These are phyloP conservation scores for Pseudococcus jackbeardsleyi DNA, from an alignment of 2,888 invertebrate genomes.

Conservation along the genomic window DNA sequence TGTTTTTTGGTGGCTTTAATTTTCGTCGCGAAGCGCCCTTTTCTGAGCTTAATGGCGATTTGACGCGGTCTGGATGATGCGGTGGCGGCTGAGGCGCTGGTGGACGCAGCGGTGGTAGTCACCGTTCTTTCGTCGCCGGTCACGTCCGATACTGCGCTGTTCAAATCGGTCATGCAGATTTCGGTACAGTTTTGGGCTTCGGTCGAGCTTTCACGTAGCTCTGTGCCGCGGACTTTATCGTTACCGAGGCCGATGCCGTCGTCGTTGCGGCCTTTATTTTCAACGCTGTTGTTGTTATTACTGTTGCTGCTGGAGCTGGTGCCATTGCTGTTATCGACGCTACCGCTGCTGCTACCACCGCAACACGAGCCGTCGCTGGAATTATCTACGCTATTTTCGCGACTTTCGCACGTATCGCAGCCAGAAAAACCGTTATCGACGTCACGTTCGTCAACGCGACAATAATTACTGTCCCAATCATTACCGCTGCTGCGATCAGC, in stretches of 20 bases:
- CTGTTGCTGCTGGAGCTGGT: neutral
- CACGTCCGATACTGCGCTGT: neutral
- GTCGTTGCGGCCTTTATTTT: neutral
- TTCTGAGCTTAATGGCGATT: neutral
- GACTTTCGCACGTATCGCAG: neutral
- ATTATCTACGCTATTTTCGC: neutral
- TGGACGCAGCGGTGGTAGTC: neutral
- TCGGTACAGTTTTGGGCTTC: neutral
- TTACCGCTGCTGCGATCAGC: too few species aligned
- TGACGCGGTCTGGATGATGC: neutral
- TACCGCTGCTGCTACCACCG: neutral
- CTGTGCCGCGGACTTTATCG: too few species aligned
- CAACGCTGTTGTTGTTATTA: too few species aligned
- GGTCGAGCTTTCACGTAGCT: too few species aligned
- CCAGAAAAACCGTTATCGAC: too few species aligned
- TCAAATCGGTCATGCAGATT: neutral
- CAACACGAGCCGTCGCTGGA: neutral
- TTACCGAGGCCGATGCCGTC: too few species aligned
- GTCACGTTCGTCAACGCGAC: too few species aligned
- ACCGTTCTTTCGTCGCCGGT: neutral
- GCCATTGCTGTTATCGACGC: too few species aligned
- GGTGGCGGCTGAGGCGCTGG: neutral
- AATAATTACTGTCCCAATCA: neutral
- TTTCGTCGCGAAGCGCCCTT: conserved; percentile 9
- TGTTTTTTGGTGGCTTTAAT: neutral